Base-by-base conservation (phyloP, 2,888 invertebrate genomes). In the Diadegma fenestrale region DNA sequence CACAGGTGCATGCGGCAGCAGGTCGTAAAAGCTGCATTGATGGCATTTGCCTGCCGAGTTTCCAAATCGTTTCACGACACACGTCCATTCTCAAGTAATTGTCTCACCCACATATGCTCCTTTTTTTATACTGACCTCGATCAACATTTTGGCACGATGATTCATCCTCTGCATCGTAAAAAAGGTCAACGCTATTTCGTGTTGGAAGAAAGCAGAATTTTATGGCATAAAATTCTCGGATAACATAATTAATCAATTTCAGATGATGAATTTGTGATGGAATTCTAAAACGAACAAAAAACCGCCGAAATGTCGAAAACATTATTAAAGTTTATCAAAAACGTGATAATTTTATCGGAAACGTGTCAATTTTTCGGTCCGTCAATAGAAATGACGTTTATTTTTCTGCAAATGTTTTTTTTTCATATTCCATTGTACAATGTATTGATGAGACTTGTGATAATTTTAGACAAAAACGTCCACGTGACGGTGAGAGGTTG, bases 401-500 rank as follows among this genome's bases (percentile, higher is more conserved):
- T 33, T 37, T 45, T 17, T 1, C 3, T 17, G 22, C 33, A 48
- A 17, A 14, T 4, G 37, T 66, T 17, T 64, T 63, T 22, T 72
- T n/a, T 63, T 17, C 22, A 82, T 77, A 45, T 61, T 83, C 30
- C 5, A 2, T 2, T 10, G n/a, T 14, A 19, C 17, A 82, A 76
- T 71, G 61, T 79, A 71, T 66, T 37, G 26, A 17, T 73, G 26
- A 54, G 12, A 45, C 75, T 64, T 30, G 30, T 69, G 30, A 77
- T 54, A 64, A 71, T 85, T 85, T 71, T 87, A 92, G 92, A 92
- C 86, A 89, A 86, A 69, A 89, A 90, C 82, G 78, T 91, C 80
- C 85, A 90, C 80, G 87, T 89, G 80, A 92, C 92, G 37, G 89
- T 92, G 37, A 88, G 92, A 84, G 90, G 88, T 80, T 92, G 92